These are phyloP conservation scores for Hyla sarda DNA, from an alignment of 2,113 vertebrate species.

Conservation along the genomic window DNA sequence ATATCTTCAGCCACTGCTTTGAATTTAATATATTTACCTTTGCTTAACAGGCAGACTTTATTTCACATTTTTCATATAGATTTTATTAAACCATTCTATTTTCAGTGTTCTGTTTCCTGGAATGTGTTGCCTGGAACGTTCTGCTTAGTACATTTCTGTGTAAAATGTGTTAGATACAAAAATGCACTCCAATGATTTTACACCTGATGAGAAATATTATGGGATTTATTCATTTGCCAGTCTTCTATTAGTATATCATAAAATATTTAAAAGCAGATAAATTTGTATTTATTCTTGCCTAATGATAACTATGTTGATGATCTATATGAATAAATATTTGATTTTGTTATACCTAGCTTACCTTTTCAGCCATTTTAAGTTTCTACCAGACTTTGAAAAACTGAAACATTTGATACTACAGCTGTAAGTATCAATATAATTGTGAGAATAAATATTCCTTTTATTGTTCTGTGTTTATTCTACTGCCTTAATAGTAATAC, in stretches of 20 bases:
- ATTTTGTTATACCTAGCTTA: background rate
- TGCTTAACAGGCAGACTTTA: constrained; percentile 19
- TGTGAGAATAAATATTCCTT: no score
- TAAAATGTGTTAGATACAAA: constrained; percentile 18
- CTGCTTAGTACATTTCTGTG: background rate
- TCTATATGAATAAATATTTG: background rate
- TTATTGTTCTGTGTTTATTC: no score
- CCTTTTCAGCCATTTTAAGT: no score
- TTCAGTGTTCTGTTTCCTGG: constrained; percentile 9
- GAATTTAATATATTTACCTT: constrained; percentile 37
- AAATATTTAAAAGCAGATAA: background rate
- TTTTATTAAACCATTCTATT: background rate
- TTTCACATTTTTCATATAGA: constrained; percentile 19
- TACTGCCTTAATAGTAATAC: no score
- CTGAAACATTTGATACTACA: no score
- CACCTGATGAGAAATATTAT: constrained; percentile 11
- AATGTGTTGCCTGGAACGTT: background rate
- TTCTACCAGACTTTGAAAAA: no score
- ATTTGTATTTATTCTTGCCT: background rate
- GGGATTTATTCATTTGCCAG: constrained; percentile 6
- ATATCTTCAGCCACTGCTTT: constrained; percentile 26
- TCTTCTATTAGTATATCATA: background rate
- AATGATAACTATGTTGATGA: background rate
- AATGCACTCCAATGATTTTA: background rate
- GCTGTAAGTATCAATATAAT: no score